Base-by-base conservation (phyloP, 2,888 invertebrate species). In the Xestia sexstrigata region DNA sequence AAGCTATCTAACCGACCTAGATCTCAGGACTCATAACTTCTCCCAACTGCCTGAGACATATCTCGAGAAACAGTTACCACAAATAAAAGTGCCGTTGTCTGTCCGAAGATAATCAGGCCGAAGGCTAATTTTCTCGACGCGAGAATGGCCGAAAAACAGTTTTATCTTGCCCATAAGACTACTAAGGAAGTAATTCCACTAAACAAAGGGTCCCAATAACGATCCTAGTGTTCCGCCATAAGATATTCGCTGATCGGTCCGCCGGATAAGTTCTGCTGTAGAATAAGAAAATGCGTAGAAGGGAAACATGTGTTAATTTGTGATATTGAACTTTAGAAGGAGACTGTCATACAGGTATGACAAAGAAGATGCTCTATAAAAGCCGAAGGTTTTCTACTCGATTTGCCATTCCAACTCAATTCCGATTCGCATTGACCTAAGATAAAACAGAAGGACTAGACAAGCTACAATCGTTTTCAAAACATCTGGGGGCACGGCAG, bases 161-260 rank as follows among this genome's bases (percentile, higher is more conserved):
- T 94, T 95, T 95, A 95, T 95, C 95, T 93, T 83, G 89, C 92
- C 94, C 94, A 91, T 93, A 94, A 93, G 93, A 90, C 92, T 91
- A 92, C 91, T 94, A 92, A 94, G 94, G 93, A 94, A 93, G 94
- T 92, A 92, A 94, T 95, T 95, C 91, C 82, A 85, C 90, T 91
- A 93, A 94, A 95, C 95, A 95, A 95, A 95, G 93, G 93, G 88
- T 74, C 84, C 88, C 87, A 90, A 91, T 93, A 93, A 93, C 92
- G 93, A 91, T 86, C 84, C 85, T 84, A 91, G 89, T 86, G 86
- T 91, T 85, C 87, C 78, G 84, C 88, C 88, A 81, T 89, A 89
- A 93, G 93, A 91, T 91, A 92, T 92, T 88, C 89, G 81, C 87
- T 85, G 93, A 94, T 94, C 93, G 93, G 92, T 79, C 89, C 85